Percentiles rank a stretch among this genome's conserved stretches.
These are phyloP conservation scores for Misgurnus anguillicaudatus DNA, from an alignment of 2,113 vertebrate species.

Conservation along the genomic window DNA sequence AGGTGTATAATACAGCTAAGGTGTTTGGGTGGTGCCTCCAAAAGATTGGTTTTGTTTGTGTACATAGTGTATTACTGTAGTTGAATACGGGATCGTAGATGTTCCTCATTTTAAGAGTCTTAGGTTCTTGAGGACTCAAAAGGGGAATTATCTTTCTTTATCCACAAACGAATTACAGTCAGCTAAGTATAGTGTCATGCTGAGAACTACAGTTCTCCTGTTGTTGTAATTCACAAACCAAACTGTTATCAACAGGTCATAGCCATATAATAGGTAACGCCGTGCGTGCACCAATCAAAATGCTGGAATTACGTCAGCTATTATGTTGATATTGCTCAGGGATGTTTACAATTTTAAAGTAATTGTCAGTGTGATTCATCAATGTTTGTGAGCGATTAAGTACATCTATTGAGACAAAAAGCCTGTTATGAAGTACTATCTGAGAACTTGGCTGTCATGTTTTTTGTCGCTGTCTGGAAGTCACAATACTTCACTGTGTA, in stretches of 20 bases:
- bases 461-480: constrained; percentile 59
- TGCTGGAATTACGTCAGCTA: not conserved
- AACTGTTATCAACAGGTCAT: constrained; percentile 3
- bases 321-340: not conserved
- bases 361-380: constrained; percentile 21
- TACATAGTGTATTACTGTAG: constrained; percentile 61
- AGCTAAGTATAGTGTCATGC: constrained; percentile 9
- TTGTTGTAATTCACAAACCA: constrained; percentile 5
- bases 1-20: constrained; percentile 61
- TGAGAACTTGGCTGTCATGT: constrained; percentile 60
- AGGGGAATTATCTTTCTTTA: constrained; percentile 46
- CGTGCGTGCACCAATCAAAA: constrained; percentile 1
- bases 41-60: constrained; percentile 48
- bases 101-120: constrained; percentile 54
- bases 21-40: constrained; percentile 56
- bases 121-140: constrained; percentile 55
- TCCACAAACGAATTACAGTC: constrained; percentile 15
- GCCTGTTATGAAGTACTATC: constrained; percentile 47
- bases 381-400: not conserved
- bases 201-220: constrained; percentile 12
- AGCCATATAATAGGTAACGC: not conserved
- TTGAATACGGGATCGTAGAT: constrained; percentile 60
- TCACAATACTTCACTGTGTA: constrained; percentile 58
- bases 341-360: not conserved
- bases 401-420: constrained; percentile 9